Base-by-base conservation (phyloP, 2,888 invertebrate genomes). In the Therioaphis trifolii region DNA sequence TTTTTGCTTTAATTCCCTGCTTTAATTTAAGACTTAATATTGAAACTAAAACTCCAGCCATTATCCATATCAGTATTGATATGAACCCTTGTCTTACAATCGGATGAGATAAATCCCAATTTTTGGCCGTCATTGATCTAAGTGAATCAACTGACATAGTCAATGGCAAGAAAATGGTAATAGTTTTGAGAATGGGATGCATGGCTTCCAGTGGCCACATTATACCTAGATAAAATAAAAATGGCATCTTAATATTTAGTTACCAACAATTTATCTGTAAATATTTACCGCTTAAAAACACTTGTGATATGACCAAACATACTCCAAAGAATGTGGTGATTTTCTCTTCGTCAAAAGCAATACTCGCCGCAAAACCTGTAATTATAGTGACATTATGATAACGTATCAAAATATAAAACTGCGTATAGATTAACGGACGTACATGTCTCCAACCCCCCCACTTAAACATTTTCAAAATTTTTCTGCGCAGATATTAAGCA, bases 101-200 rank as follows among this genome's bases (percentile, higher is more conserved):
- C 0, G 91, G 90, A 84, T 94, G 91, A 0, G 90, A 88, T 61
- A 96, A 89, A 0, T 91, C 88, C 90, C 93, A 92, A 0, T 96
- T 96, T 88, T 94, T 93, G 85, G 93, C 92, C 87, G 95, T 90
- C 80, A 96, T 91, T 87, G 92, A 93, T 84, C 96, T 90, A 69
- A 96, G 90, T 0, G 95, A 92, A 85, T 92, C 92, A 0, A 94
- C 92, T 0, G 96, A 93, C 78, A 94, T 89, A 0, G 96, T 96
- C 88, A 95, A 93, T 0, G 96, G 96, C 11, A 95, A 89, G 0
- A 90, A 88, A 58, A 92, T 89, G 9, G 94, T 92, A 49, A 95
- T 79, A 86, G 91, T 91, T 75, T 91, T 90, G 79, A 89, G 85
- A 86, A 88, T 87, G 12, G 86, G 84, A 18, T 92, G 92, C 90